Evolutionary conservation across 2,888 invertebrate species (phyloP), one percentile per base, ranked within the genome.

Genomic region (Melieria crassipennis): DNA sequence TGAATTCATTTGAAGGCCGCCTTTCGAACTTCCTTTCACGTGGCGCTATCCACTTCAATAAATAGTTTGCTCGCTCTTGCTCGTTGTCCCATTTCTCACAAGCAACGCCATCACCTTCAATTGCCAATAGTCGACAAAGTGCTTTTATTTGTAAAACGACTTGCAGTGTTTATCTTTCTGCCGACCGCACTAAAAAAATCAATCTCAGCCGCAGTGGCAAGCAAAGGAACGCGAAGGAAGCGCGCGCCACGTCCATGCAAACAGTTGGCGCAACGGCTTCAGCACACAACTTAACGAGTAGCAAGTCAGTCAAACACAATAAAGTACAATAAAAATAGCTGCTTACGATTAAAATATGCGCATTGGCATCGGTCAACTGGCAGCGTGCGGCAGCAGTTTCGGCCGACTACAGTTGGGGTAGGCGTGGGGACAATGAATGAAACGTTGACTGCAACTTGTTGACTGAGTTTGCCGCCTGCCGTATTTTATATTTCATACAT

Each of bases 341-440:
- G 76, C 79, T 81, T 76, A 73, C 82, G 78, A 80, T 82, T 82
- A 79, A 81, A 79, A 81, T 82, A 81, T 81, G 81, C 81, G 78
- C 65, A 64, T 55, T 30, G 47, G 30, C 16, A 45, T 62, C 13
- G 16, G 43, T 52, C 30, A 10, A 9, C 3, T 55, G 52, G 30
- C 5, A 13, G 45, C 11, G 60, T 43, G 50, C 45, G 42, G 45
- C 50, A 56, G 10, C 13, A 11, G 13, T 57, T 55, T 1, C 56
- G 7, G 43, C 16, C 57, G 30, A 7, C 16, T 11, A 11, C 16
- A n/a, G 57, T 6, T n/a, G 7, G 7, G 7, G 7, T 30, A 50
- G 10, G 30, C 11, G 42, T 45, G 6, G 7, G 52, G 57, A 58
- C 58, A 52, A 52, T 60, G 50, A 60, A 46, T 45, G 45, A 13